Evolutionary conservation across 2,797 vertebrate genomes (phyloP), one percentile per base, ranked within the genome.

Genomic region (Kryptolebias ocellatus): DNA sequence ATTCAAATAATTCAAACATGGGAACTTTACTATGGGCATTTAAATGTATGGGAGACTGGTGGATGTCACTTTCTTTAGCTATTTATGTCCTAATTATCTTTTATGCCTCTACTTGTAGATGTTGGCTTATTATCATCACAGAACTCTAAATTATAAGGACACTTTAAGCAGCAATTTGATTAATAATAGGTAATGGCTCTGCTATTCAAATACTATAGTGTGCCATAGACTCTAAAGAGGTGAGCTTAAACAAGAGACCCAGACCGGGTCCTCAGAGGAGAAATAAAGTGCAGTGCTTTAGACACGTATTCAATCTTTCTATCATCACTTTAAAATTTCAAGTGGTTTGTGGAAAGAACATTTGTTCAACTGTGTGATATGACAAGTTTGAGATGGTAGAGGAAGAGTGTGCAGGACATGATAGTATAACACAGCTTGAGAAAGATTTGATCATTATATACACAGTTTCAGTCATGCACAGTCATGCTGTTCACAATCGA

Each of bases 261-360:
- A 16, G 15, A 37, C 17, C 34, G 52, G 14, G 29, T 64, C 50
- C 70, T 65, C 5, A 56, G 12, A 60, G 44, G 31, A 78, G 53
- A 74, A 77, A 79, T 65, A 67, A 80, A 79, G 72, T 68, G 64
- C 51, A 59, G 67, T 61, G 18, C 46, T 73, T 52, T 61, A 83
- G 55, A 15, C 62, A 29, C 59, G 58, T 67, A 69, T 69, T 80
- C 60, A 69, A 58, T 83, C 58, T 80, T 60, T 37, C 60, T 46
- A 54, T 75, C 55, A 64, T 72, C 59, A 74, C 47, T 15, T 18
- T 20, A 62, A 58, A 53, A 49, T 47, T 70, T 85, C 53, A 42
- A 78, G 80, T 74, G 64, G 61, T 73, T 59, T 60, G 60, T 54
- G 12, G 44, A 61, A 45, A 69, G 45, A 53, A 53, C 45, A 56